Conservation (phyloP, 2,888 invertebrate genomes). For the Brachyptera putata region DNA sequence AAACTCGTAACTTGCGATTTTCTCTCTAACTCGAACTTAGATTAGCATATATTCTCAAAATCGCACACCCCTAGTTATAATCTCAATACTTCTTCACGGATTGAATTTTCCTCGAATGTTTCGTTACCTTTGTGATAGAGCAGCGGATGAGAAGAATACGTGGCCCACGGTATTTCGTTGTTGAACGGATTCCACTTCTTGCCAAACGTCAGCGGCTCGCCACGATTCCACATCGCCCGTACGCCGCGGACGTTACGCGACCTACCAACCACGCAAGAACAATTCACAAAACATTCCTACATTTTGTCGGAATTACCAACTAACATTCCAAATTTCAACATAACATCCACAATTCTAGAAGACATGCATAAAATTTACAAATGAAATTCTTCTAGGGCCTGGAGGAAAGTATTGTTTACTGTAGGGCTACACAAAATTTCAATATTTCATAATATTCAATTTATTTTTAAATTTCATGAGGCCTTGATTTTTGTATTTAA, state of each 20-base stretch:
- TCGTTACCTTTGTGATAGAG: conserved; percentile 64
- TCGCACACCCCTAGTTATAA: too few species aligned
- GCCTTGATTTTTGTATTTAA: too few species aligned
- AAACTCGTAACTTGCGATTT: too few species aligned
- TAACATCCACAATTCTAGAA: not conserved
- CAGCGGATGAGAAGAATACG: conserved; percentile 76
- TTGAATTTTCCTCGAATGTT: too few species aligned
- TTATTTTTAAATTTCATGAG: too few species aligned
- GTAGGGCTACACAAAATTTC: not conserved
- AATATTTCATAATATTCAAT: too few species aligned
- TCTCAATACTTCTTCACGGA: too few species aligned
- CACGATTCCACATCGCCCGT: conserved; percentile 73
- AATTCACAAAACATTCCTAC: not conserved
- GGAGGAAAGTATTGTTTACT: too few species aligned
- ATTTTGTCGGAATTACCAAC: too few species aligned
- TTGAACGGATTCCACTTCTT: conserved; percentile 85
- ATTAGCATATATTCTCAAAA: too few species aligned
- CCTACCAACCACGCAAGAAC: conserved; percentile 44
- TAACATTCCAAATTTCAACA: not conserved
- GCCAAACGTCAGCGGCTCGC: conserved; percentile 60
- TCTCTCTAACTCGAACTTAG: too few species aligned
- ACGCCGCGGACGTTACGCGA: conserved; percentile 70
- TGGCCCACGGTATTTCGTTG: conserved; percentile 70
- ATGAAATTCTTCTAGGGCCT: too few species aligned
- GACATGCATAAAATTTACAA: not conserved